phyloP scores from a whole-genome alignment of 2,888 invertebrate genomes.

The Synergus gifuensis region DNA sequence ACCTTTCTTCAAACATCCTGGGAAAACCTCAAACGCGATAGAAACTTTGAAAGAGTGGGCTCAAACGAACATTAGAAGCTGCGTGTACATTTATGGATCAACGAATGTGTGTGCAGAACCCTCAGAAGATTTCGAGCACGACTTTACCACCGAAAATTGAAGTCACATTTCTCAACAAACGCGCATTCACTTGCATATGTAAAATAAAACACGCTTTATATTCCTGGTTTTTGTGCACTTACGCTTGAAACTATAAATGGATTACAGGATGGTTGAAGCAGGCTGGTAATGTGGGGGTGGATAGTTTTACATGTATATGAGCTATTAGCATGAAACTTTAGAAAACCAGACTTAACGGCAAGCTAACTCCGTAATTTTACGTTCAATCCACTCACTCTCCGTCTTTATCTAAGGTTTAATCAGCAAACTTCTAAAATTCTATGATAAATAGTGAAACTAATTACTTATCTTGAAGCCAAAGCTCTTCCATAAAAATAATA shows the following conservation, averaged over 20 bases:
- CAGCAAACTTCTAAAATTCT: background rate
- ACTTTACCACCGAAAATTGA: background rate
- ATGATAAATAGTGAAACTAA: background rate
- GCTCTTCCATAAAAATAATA: background rate
- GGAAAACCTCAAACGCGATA: background rate
- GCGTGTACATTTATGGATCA: background rate
- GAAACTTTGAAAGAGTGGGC: background rate
- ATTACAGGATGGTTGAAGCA: background rate
- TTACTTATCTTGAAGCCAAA: background rate
- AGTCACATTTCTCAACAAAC: background rate
- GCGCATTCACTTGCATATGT: background rate
- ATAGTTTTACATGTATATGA: background rate
- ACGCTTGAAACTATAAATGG: background rate
- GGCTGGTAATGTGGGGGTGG: background rate
- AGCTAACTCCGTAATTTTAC: background rate
- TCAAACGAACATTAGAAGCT: background rate
- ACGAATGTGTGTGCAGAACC: background rate
- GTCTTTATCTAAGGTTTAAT: conserved; percentile 1
- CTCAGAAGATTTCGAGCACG: background rate
- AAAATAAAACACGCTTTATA: background rate
- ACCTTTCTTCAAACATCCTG: background rate
- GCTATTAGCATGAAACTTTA: background rate
- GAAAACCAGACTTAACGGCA: background rate
- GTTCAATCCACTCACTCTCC: conserved; percentile 4
- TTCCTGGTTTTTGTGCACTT: background rate